A percentile compares a stretch with the other conserved stretches of the same genome.
phyloP scores from a whole-genome alignment of 2,113 vertebrate species.

The Tetrax tetrax region DNA sequence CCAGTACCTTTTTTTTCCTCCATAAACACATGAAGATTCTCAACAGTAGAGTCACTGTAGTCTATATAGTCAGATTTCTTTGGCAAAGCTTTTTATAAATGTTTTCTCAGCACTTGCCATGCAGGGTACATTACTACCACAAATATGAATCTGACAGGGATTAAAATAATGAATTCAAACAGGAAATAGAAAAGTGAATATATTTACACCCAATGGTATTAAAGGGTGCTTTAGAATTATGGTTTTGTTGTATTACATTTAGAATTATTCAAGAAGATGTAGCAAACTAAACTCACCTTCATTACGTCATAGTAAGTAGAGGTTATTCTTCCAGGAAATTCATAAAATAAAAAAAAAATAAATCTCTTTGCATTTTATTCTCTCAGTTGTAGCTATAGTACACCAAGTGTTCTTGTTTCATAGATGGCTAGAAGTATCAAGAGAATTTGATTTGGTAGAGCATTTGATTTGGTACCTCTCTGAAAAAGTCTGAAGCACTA shows the following conservation, averaged over 20 bases:
- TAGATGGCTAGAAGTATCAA: background rate
- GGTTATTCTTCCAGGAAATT: background rate
- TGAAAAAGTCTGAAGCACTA: background rate
- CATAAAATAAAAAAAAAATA: background rate
- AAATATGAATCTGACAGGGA: slow-evolving; percentile 71
- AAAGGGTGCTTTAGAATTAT: background rate
- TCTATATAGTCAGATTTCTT: slow-evolving; percentile 64
- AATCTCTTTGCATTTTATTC: background rate
- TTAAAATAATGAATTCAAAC: slow-evolving; percentile 56
- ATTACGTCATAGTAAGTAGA: background rate
- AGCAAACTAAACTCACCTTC: background rate
- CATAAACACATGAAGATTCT: slow-evolving; percentile 66
- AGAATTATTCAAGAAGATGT: background rate
- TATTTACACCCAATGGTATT: background rate
- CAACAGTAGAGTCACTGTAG: slow-evolving; percentile 74
- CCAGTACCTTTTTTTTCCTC: slow-evolving; percentile 39
- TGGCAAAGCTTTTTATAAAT: slow-evolving; percentile 76
- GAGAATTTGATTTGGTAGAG: background rate
- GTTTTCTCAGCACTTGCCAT: slow-evolving; percentile 77
- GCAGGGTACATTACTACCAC: slow-evolving; percentile 66
- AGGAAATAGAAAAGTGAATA: slow-evolving; percentile 33
- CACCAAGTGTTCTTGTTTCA: background rate
- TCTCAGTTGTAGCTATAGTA: background rate
- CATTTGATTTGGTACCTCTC: background rate
- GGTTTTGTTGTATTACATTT: background rate